Percentiles rank a stretch among this genome's conserved stretches.
phyloP scores from a whole-genome alignment of 2,797 vertebrate species.

The Gambelia wislizenii region DNA sequence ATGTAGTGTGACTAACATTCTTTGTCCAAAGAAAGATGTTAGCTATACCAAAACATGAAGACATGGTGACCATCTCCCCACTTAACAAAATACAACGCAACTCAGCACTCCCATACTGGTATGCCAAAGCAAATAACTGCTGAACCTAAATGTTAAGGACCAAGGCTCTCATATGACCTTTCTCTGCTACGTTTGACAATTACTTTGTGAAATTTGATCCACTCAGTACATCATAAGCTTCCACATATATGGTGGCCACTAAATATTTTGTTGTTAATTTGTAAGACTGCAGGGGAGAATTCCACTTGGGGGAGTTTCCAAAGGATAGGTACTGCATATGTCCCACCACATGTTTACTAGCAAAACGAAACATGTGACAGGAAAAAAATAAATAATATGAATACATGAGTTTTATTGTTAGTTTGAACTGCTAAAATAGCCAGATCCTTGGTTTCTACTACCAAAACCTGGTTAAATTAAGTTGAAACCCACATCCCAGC shows the following conservation, averaged over 20 bases:
- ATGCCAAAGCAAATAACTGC: not conserved
- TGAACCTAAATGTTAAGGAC: not conserved
- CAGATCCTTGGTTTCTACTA: no score
- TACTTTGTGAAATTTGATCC: not conserved
- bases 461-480: not conserved
- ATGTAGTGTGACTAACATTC: not conserved
- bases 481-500: not conserved
- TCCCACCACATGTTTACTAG: not conserved
- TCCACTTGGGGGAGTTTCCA: not conserved
- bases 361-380: not conserved
- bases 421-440: not conserved
- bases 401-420: not conserved
- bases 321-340: not conserved
- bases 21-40: not conserved
- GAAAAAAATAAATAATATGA: not conserved
- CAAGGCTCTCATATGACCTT: not conserved
- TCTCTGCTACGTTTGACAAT: not conserved
- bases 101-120: not conserved
- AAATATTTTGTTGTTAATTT: not conserved
- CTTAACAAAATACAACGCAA: not conserved
- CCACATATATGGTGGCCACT: no score
- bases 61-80: not conserved
- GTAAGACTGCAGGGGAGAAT: not conserved
- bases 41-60: not conserved
- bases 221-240: not conserved